Percentiles rank a stretch among this genome's conserved stretches.
Conservation (phyloP, 2,113 vertebrate species). For the Pelmatolapia mariae region DNA sequence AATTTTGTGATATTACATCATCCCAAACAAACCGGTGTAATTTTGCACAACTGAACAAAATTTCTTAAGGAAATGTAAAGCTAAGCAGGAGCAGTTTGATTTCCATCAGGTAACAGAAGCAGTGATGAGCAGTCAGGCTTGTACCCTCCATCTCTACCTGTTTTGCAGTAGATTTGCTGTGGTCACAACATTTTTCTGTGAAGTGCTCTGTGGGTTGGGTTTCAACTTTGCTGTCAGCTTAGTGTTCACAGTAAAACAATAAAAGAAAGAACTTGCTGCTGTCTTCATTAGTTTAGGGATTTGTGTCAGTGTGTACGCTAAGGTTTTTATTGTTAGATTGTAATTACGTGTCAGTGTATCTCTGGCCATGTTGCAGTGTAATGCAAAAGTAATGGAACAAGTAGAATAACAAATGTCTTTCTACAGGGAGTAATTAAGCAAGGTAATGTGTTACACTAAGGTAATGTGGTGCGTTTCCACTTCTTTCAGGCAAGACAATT, state of each 20-base stretch:
- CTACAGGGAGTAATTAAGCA: not conserved
- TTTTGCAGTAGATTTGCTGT: not conserved
- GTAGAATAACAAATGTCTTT: not conserved
- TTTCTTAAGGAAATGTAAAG: not conserved
- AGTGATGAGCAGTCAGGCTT: not conserved
- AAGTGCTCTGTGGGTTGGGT: not conserved
- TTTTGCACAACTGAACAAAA: not conserved
- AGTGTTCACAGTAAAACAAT: not conserved
- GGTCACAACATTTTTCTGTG: not conserved
- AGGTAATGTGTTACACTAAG: not conserved
- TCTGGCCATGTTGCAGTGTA: not conserved
- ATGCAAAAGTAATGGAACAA: not conserved
- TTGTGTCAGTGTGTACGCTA: not conserved
- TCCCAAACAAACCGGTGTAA: not conserved
- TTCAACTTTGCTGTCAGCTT: not conserved
- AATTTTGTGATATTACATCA: not conserved
- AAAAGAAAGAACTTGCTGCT: rapidly evolving
- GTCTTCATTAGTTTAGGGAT: not conserved
- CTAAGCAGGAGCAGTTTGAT: not conserved
- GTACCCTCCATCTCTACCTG: not conserved
- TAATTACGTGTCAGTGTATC: not conserved
- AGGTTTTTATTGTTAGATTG: not conserved
- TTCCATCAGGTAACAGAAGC: not conserved
- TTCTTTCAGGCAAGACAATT: not conserved
- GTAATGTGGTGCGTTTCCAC: rapidly evolving